phyloP scores from a whole-genome alignment of 2,888 invertebrate species.

The Caenorhabditis angaria region DNA sequence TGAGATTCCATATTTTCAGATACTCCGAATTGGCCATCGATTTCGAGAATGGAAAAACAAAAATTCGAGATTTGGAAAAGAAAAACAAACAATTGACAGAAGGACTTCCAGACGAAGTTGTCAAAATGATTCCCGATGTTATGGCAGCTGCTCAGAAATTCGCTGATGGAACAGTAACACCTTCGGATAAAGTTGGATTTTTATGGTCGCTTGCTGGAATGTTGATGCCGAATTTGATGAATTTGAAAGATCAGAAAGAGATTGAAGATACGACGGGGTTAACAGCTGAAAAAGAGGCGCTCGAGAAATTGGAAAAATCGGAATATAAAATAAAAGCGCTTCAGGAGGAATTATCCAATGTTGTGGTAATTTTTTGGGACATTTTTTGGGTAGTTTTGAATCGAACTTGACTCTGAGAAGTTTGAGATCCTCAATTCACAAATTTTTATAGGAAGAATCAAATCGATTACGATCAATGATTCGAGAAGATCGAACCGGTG shows the following conservation, averaged over 20 bases:
- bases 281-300: constrained; percentile 18
- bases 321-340: constrained; percentile 18
- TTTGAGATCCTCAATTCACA: too few relatives aligned
- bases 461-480: constrained; percentile 28
- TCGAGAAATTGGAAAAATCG: constrained; percentile 16
- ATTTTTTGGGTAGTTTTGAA: neutral
- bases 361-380: constrained; percentile 10
- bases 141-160: constrained; percentile 21
- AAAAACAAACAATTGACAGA: constrained; percentile 38
- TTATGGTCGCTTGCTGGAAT: constrained; percentile 22
- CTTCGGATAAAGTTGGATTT: constrained; percentile 23
- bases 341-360: constrained; percentile 24
- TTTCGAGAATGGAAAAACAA: constrained; percentile 19
- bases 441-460: constrained; percentile 46
- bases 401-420: too few relatives aligned
- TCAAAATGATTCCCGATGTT: constrained; percentile 15
- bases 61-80: constrained; percentile 25
- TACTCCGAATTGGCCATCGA: constrained; percentile 33
- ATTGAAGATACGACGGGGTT: constrained; percentile 21
- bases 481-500: constrained; percentile 45
- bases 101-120: constrained; percentile 24
- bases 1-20: constrained; percentile 15
- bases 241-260: constrained; percentile 17
- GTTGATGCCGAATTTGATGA: constrained; percentile 22
- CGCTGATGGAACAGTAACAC: constrained; percentile 9